These are phyloP conservation scores for Tipula unca DNA, from an alignment of 2,888 invertebrate species.

Conservation along the genomic window DNA sequence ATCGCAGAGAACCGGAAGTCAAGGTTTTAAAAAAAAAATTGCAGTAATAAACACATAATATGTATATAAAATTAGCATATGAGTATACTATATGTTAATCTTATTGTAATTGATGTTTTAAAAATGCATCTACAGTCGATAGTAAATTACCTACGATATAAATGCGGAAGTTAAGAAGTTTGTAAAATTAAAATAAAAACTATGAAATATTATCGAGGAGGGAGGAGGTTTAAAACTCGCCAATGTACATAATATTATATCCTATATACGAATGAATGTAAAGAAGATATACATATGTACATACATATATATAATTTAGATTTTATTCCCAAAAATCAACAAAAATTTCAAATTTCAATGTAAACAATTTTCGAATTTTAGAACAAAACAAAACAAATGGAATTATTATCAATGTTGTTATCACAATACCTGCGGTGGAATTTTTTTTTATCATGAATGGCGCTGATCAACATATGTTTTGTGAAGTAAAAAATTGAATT, in stretches of 20 bases:
- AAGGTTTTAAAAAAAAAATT: neutral
- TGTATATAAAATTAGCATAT: neutral
- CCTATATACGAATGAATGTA: no score
- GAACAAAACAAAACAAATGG: neutral
- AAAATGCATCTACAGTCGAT: neutral
- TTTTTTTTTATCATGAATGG: neutral
- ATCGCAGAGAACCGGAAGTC: neutral
- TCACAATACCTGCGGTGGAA: neutral
- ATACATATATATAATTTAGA: neutral
- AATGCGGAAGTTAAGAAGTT: neutral
- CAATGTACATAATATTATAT: neutral
- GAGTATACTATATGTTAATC: neutral
- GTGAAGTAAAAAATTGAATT: neutral
- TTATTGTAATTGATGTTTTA: neutral
- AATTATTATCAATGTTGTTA: neutral
- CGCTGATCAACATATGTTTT: neutral
- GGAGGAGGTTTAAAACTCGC: neutral
- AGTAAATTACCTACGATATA: neutral
- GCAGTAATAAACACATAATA: neutral
- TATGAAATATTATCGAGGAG: neutral
- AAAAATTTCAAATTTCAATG: neutral
- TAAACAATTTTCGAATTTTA: neutral
- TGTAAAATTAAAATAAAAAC: neutral
- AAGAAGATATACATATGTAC: neutral
- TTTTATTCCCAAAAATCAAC: neutral